These are phyloP conservation scores for Hippocampus abdominalis DNA, from an alignment of 2,113 vertebrate genomes.

Conservation along the genomic window DNA sequence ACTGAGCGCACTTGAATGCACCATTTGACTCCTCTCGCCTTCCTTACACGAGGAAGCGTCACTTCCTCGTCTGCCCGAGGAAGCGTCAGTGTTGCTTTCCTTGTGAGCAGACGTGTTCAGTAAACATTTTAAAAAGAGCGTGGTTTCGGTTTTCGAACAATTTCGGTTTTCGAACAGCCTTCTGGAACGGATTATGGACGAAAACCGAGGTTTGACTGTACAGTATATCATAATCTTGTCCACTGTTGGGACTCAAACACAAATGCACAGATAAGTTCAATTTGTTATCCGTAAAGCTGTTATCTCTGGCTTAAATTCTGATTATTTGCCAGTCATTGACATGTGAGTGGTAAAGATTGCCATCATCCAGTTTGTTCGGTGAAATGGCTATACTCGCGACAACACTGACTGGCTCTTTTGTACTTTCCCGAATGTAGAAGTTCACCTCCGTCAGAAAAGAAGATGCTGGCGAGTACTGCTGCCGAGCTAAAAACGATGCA, in stretches of 20 bases:
- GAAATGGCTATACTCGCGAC: not conserved
- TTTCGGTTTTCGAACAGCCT: no score
- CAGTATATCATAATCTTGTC: not conserved
- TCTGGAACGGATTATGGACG: no score
- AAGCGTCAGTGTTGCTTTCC: no score
- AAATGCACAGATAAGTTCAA: not conserved
- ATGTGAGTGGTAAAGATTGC: not conserved
- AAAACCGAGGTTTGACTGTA: no score
- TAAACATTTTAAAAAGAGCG: no score
- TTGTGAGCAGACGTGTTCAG: no score
- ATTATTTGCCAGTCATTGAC: not conserved
- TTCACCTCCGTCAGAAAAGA: conserved; percentile 86
- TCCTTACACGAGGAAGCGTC: no score
- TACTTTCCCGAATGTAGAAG: conserved; percentile 64
- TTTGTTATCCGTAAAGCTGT: not conserved
- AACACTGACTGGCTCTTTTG: not conserved
- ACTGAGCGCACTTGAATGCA: no score
- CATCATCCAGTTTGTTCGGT: not conserved
- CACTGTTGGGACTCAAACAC: not conserved
- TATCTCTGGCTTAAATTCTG: not conserved
- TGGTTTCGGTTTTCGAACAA: no score
- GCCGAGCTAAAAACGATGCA: conserved; percentile 85
- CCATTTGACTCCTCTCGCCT: no score
- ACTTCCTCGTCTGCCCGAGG: no score
- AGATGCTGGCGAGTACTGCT: conserved; percentile 86